Evolutionary conservation across 2,113 vertebrate species (phyloP).

Genomic region (Muntiacus muntjak): DNA sequence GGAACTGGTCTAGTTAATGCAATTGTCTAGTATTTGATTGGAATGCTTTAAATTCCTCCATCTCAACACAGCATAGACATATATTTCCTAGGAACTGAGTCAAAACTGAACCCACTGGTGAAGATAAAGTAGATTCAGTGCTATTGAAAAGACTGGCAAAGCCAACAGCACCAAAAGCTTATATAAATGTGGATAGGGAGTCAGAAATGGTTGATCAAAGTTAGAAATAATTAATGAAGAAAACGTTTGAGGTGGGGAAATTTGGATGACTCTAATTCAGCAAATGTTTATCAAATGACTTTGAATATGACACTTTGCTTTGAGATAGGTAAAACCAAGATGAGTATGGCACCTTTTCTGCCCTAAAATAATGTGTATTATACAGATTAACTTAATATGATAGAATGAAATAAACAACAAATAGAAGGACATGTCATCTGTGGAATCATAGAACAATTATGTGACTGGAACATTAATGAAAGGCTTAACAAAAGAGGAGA

Average conservation of each 20-base stretch:
- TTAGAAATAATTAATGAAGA: background rate
- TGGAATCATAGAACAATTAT: background rate
- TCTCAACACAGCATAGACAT: background rate
- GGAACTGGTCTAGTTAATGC: background rate
- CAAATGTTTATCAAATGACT: background rate
- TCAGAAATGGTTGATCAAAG: background rate
- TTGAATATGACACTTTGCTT: background rate
- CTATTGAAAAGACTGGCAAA: background rate
- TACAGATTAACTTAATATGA: background rate
- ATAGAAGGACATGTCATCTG: background rate
- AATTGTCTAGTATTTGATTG: background rate
- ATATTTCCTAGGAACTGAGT: background rate
- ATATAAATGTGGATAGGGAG: background rate
- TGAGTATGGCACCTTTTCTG: background rate
- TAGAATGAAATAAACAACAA: background rate
- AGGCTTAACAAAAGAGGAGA: background rate
- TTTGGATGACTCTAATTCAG: background rate
- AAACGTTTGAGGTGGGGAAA: background rate
- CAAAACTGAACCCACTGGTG: background rate
- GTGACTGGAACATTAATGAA: background rate
- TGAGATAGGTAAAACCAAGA: background rate
- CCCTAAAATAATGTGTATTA: conserved; percentile 6
- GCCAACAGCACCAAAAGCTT: background rate
- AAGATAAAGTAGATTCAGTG: background rate
- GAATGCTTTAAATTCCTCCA: background rate